These are phyloP conservation scores for Homalodisca vitripennis DNA, from an alignment of 1,140 invertebrate species.

Conservation along the genomic window DNA sequence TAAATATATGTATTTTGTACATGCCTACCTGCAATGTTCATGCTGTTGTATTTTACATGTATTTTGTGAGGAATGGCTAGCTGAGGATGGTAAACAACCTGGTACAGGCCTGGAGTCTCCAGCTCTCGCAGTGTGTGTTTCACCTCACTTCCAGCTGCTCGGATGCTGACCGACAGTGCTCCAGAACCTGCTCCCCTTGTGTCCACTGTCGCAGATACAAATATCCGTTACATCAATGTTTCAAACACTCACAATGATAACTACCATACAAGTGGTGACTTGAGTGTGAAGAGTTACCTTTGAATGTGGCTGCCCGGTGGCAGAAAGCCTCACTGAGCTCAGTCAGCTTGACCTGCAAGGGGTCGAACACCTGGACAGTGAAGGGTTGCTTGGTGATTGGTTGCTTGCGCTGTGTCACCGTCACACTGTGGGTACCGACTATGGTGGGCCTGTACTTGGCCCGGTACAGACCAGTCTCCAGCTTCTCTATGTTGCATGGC, in stretches of 20 bases:
- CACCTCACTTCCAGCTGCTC: conserved; percentile 75
- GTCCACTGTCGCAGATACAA: conserved; percentile 60
- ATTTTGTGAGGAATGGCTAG: conserved; percentile 79
- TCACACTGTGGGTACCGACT: conserved; percentile 62
- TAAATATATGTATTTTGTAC: too few relatives aligned
- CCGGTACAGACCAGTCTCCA: conserved; percentile 53
- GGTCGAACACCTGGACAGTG: conserved; percentile 84
- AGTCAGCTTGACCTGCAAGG: conserved; percentile 72
- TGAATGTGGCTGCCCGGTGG: conserved; percentile 77
- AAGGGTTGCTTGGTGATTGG: conserved; percentile 60
- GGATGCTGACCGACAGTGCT: conserved; percentile 72
- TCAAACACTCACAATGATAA: background rate
- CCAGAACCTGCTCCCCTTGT: conserved; percentile 74
- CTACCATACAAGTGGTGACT: background rate
- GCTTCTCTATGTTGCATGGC: conserved; percentile 52
- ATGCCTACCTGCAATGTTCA: conserved; percentile 56
- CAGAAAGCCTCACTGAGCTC: conserved; percentile 78
- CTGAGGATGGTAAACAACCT: conserved; percentile 84
- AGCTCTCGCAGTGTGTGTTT: conserved; percentile 74
- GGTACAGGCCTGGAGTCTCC: conserved; percentile 65
- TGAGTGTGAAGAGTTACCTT: conserved; percentile 51
- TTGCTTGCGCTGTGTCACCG: conserved; percentile 54
- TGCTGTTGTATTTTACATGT: conserved; percentile 59
- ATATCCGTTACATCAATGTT: too few relatives aligned
- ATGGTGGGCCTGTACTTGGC: conserved; percentile 58